Evolutionary conservation across 1,140 invertebrate species (phyloP).

Genomic region (Anagrus nilaparvatae): DNA sequence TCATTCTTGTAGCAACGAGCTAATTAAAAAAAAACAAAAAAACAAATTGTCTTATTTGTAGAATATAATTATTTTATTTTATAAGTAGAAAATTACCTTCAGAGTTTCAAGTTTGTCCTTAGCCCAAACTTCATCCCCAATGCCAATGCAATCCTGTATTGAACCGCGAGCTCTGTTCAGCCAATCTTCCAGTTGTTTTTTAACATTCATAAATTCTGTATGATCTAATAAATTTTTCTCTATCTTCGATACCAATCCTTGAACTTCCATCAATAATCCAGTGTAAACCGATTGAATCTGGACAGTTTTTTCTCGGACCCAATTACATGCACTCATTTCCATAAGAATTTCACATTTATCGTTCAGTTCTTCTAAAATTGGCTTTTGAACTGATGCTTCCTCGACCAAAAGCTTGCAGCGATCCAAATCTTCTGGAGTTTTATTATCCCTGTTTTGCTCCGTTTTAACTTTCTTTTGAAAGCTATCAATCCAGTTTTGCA

Average conservation of each 20-base stretch:
- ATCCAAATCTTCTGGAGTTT: constrained; percentile 67
- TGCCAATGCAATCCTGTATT: constrained; percentile 70
- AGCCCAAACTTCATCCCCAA: constrained; percentile 66
- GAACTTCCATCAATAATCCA: constrained; percentile 61
- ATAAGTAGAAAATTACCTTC: constrained; percentile 36
- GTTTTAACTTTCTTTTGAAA: constrained; percentile 56
- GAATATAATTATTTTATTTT: constrained; percentile 3
- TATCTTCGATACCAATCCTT: constrained; percentile 68
- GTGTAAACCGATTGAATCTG: constrained; percentile 73
- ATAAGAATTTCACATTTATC: constrained; percentile 79
- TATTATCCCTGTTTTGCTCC: constrained; percentile 65
- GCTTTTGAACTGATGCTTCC: constrained; percentile 68
- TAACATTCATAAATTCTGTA: constrained; percentile 78
- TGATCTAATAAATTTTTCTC: constrained; percentile 84
- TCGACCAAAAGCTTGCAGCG: constrained; percentile 64
- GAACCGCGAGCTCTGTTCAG: constrained; percentile 63
- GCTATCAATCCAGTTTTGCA: constrained; percentile 69
- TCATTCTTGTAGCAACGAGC: constrained; percentile 60
- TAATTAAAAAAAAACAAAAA: constrained; percentile 17
- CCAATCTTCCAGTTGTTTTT: constrained; percentile 73
- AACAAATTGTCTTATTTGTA: not conserved
- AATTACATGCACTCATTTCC: constrained; percentile 71
- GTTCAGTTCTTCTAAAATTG: constrained; percentile 69
- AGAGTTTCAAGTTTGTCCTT: constrained; percentile 77
- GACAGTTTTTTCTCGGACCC: constrained; percentile 76